Base-by-base conservation (phyloP, 2,888 invertebrate genomes). In the Macrophya alboannulata region DNA sequence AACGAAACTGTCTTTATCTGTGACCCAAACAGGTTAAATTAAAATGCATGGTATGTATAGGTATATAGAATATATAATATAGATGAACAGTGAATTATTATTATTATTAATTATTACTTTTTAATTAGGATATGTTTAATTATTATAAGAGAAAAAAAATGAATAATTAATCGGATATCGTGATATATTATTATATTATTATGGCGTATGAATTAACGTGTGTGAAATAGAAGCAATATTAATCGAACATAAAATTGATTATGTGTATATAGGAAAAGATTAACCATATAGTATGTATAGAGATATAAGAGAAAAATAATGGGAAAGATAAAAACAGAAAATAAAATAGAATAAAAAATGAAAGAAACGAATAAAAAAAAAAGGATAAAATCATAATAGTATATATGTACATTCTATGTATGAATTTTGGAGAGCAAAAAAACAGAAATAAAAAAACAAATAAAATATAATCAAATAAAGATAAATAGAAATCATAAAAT, bases 401-500 rank as follows among this genome's bases (percentile, higher is more conserved):
- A n/a, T n/a, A n/a, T n/a, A n/a, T n/a, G n/a, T n/a, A n/a, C n/a
- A 48, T 12, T 48, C 45, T 10, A 48, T 12, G 45, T 48, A 48
- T 1, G 12, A 48, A 43, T 4, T 43, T 43, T 31, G 3, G 17
- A 83, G 79, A 85, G 21, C 62, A 76, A 65, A 15, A 65, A 55
- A 84, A 74, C 31, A 48, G 37, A 25, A 68, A 86, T 21, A 86
- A 51, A 82, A 43, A 76, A 81, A 68, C 48, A 51, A 85, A 77
- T 17, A 59, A 86, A 65, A 72, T 55, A 45, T 4, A 15, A 68
- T 25, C n/a, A 74, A 72, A 51, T 6, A 62, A 4, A 74, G n/a
- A 5, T 62, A 48, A 82, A n/a, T n/a, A 65, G 21, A 85, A 82
- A 59, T 43, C 37, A 72, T 62, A 88, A 71, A 82, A 84, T 87